These are phyloP conservation scores for Thecocarcelia acutangulata DNA, from an alignment of 2,888 invertebrate genomes.

Conservation along the genomic window DNA sequence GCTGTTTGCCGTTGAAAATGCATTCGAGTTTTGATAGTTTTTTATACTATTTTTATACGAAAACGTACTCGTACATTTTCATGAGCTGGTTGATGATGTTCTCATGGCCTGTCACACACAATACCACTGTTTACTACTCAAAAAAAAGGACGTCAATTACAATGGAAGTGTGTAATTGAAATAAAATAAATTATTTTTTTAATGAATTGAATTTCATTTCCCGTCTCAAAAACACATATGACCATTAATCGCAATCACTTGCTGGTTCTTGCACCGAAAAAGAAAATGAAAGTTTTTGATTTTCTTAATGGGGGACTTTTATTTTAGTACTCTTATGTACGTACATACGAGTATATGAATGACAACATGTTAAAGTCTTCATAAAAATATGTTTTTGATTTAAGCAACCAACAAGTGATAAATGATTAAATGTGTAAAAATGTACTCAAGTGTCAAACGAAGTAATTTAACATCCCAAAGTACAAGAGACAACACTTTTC, in stretches of 20 bases:
- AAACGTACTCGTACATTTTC: too few species aligned
- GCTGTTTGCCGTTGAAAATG: too few species aligned
- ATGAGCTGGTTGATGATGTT: too few species aligned
- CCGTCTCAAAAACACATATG: conserved; percentile 6
- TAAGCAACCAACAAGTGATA: conserved; percentile 56
- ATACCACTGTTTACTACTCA: neutral
- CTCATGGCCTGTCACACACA: too few species aligned
- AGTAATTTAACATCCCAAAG: conserved; percentile 62
- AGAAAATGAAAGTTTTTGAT: conserved; percentile 59
- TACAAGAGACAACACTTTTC: conserved; percentile 54
- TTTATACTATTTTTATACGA: too few species aligned
- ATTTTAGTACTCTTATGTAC: too few species aligned
- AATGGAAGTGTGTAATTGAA: conserved; percentile 42
- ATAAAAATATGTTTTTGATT: conserved; percentile 20
- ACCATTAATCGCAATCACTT: conserved; percentile 13
- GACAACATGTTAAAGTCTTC: conserved; percentile 31
- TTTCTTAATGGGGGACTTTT: conserved; percentile 16
- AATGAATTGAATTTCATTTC: conserved; percentile 28
- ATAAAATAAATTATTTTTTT: conserved; percentile 60
- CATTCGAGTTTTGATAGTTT: too few species aligned
- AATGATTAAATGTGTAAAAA: conserved; percentile 62
- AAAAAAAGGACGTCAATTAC: neutral
- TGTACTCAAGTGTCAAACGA: conserved; percentile 61
- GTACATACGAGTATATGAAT: neutral
- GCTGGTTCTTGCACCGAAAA: conserved; percentile 37